Base-by-base conservation (phyloP, 2,797 vertebrate species). In the Steatocranus sp. region DNA sequence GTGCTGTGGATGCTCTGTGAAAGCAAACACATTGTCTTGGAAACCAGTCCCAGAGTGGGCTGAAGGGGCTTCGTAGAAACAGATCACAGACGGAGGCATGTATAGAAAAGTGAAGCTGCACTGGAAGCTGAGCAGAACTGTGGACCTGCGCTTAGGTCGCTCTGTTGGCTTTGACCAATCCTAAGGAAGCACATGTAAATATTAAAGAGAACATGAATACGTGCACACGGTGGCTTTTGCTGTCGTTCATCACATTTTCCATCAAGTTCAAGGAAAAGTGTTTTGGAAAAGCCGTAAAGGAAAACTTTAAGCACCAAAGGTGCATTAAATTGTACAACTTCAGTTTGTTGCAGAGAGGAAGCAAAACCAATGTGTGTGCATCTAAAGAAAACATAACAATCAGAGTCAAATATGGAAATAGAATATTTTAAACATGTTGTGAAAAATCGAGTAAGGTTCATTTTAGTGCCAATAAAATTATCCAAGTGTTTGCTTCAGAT, bases 1-100 rank as follows among this genome's bases (percentile, higher is more conserved):
- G 66, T 41, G 4, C 53, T 0, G 7, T 14, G 0, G 61, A 41
- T 83, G 46, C 20, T 74, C 75, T 48, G 20, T 43, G 30, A 84
- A 73, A 87, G 32, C 20, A 68, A 54, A 25, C 56, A 51, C 51
- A 14, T 70, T n/a, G 81, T 79, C 7, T 73, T 38, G 23, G 41
- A 77, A 80, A 53, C 17, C 15, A 53, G 63, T 25, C 34, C n/a
- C 18, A 53, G 49, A 51, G 20, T 43, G 11, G 48, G 79, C 18
- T 14, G 3, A 41, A 73, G 34, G 56, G 34, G 25, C 48, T 83
- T 79, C 17, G 36, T 7, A 6, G 48, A 77, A 78, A 68, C 7
- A 11, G 10, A 17, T 10, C 74, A 74, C 14, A 25, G n/a, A 11
- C 1, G 0, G 36, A 46, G 25, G 20, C 50, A 25, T 4, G 9